Evolutionary conservation across 2,888 invertebrate genomes (phyloP), one percentile per base, ranked within the genome.

Genomic region (Octonoba sinensis): DNA sequence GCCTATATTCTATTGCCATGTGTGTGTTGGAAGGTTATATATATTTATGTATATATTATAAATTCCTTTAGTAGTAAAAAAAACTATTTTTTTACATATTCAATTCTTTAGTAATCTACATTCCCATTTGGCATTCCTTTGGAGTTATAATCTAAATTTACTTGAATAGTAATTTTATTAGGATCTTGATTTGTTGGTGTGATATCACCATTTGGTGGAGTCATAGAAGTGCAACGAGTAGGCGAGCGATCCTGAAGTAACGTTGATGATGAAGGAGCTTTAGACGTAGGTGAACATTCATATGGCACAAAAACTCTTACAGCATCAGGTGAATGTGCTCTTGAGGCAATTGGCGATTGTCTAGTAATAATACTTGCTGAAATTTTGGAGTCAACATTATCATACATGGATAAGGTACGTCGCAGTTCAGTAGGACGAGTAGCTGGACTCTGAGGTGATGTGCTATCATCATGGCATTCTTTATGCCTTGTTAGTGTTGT

Each of bases 301-400:
- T 94, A 94, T 1, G 94, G 93, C 72, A 94, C 94, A 88, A 93
- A 94, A 85, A 94, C 94, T 83, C 94, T 91, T 67, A 94, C 92
- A 62, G 94, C 91, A 88, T 94, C 94, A 62, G 93, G 86, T 93
- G 89, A 93, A 93, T 20, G 93, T 93, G 88, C 93, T 93, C 84
- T 93, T 90, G 86, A 93, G 93, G 90, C 93, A 93, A 88, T 93
- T 93, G 75, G 92, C 92, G 66, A 75, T 83, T 84, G 71, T 67
- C 83, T 79, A 56, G 72, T 72, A 57, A 81, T 84, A 51, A 84
- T 81, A 65, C 77, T 83, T 15, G 83, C 67, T 56, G 84, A 84
- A 51, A 81, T 83, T 57, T 76, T 83, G 49, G 78, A 67, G 24
- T 85, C 85, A 54, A 85, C 84, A 69, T 84, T 85, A 74, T 85